Evolutionary conservation across 2,888 invertebrate genomes (phyloP).

Genomic region (Apotomis turbidana): DNA sequence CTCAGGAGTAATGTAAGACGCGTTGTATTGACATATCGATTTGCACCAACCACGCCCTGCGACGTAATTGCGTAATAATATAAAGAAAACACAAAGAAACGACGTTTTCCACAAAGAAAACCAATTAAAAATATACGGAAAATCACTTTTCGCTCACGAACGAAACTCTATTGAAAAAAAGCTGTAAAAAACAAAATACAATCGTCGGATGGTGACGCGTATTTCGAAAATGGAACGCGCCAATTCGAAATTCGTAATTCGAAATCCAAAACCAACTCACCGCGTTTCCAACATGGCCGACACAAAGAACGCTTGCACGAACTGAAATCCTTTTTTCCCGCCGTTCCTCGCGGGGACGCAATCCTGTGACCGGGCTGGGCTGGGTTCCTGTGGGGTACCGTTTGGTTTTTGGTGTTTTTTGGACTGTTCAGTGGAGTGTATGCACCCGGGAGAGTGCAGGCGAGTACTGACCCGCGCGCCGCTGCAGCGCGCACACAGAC

Average conservation of each 20-base stretch:
- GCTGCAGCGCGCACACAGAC: slow-evolving; percentile 44
- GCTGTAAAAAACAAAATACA: background rate
- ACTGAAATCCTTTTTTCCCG: slow-evolving; percentile 47
- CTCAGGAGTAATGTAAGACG: background rate
- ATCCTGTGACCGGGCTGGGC: background rate
- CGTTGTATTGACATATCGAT: slow-evolving; percentile 5
- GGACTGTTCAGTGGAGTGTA: slow-evolving; percentile 41
- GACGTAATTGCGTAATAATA: slow-evolving; percentile 18
- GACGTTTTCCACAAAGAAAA: slow-evolving; percentile 12
- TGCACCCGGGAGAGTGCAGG: slow-evolving; percentile 54
- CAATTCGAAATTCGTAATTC: slow-evolving; percentile 66
- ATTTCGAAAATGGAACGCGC: slow-evolving; percentile 43
- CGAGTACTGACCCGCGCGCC: slow-evolving; percentile 45
- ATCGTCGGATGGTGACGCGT: background rate
- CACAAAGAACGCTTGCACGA: slow-evolving; percentile 54
- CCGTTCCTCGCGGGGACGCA: slow-evolving; percentile 27
- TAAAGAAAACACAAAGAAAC: slow-evolving; percentile 16
- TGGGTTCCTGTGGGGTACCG: background rate
- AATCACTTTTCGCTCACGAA: background rate
- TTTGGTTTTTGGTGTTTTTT: slow-evolving; percentile 37
- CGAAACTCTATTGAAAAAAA: background rate
- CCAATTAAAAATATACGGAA: slow-evolving; percentile 6
- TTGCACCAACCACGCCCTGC: slow-evolving; percentile 19
- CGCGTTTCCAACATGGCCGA: slow-evolving; percentile 62
- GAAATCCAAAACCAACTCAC: slow-evolving; percentile 48